phyloP scores from a whole-genome alignment of 2,113 vertebrate species.

The Pipra filicauda region DNA sequence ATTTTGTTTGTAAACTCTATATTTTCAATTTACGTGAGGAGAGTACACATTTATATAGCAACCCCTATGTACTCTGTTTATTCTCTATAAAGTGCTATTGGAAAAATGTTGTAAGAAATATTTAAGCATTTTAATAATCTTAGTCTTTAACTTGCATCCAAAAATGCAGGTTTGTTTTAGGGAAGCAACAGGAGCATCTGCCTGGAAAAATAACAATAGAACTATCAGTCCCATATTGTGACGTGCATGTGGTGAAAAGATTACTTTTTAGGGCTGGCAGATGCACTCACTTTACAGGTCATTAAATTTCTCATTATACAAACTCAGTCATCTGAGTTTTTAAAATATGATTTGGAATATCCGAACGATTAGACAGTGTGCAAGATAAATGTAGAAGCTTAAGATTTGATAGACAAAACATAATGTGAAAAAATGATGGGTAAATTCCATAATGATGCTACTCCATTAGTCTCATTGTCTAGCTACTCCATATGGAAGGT shows the following conservation, averaged over 20 bases:
- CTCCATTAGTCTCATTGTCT: not conserved
- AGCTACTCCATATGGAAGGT: not conserved
- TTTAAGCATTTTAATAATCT: not conserved
- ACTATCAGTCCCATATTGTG: not conserved
- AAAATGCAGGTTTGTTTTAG: not conserved
- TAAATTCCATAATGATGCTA: not conserved
- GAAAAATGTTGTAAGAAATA: not conserved
- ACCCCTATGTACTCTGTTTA: not conserved
- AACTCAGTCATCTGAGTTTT: slow-evolving; percentile 57
- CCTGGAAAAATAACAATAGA: not conserved
- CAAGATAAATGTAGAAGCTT: slow-evolving; percentile 35
- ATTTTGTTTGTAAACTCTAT: not conserved
- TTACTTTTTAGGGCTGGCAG: slow-evolving; percentile 39
- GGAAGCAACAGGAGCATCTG: not conserved
- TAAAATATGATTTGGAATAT: slow-evolving; percentile 60
- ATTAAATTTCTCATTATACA: slow-evolving; percentile 69
- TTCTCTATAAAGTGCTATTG: not conserved
- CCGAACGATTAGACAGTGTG: slow-evolving; percentile 8
- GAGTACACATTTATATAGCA: not conserved
- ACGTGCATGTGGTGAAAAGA: not conserved
- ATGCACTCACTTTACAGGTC: slow-evolving; percentile 61
- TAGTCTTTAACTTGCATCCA: not conserved
- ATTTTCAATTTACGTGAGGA: not conserved
- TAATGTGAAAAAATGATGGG: not conserved
- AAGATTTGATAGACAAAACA: slow-evolving; percentile 1